Conservation (phyloP, 64 coral and sea anemone genomes). For the Dendrophyllia cribrosa region DNA sequence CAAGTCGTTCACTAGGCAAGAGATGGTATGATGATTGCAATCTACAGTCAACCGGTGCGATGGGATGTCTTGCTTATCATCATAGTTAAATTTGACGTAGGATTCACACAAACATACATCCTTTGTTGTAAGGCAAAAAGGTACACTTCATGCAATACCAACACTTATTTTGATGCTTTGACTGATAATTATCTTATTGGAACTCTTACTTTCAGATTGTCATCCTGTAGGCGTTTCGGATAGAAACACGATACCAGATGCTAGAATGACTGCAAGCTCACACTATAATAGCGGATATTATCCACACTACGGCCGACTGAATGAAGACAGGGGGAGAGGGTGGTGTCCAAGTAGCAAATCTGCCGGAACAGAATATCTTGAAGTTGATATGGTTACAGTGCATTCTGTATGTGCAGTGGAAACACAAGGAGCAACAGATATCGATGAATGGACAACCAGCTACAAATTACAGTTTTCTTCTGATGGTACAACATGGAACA, state of each 20-base stretch:
- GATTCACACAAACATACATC: too few species aligned
- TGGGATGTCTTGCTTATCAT: too few species aligned
- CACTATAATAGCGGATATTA: neutral
- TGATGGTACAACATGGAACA: neutral
- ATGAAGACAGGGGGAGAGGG: neutral
- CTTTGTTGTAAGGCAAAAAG: too few species aligned
- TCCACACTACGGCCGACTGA: conserved; percentile 11
- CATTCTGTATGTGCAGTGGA: conserved; percentile 40
- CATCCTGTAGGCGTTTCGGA: neutral
- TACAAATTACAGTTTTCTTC: conserved; percentile 41
- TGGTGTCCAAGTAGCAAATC: conserved; percentile 1
- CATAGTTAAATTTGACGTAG: too few species aligned
- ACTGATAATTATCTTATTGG: too few species aligned
- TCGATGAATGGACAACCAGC: neutral
- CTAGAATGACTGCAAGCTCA: neutral
- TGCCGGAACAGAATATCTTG: conserved; percentile 12
- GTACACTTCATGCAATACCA: too few species aligned
- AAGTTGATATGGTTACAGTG: conserved; percentile 56
- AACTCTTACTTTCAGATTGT: neutral
- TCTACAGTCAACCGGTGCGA: too few species aligned
- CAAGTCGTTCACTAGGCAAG: too few species aligned
- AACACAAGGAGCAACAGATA: conserved; percentile 7
- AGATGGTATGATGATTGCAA: too few species aligned
- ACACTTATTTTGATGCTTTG: too few species aligned
- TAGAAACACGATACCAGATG: neutral